Percentiles rank a stretch among this genome's conserved stretches.
Evolutionary conservation across 2,888 invertebrate genomes (phyloP).

Genomic region (Xestia c-nigrum): DNA sequence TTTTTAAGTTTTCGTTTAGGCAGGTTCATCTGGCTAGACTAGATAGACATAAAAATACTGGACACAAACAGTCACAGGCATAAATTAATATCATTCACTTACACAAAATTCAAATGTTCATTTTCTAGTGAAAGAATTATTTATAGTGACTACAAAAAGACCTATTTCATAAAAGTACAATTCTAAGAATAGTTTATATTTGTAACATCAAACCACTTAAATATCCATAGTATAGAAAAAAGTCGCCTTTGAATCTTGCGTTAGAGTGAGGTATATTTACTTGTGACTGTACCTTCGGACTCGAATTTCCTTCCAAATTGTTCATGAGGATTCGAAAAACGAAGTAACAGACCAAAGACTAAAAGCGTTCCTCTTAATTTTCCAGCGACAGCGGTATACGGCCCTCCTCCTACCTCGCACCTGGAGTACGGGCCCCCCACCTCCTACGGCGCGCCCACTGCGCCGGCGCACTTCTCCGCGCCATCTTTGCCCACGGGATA

Average conservation of each 20-base stretch:
- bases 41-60: background rate
- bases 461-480: conserved; percentile 83
- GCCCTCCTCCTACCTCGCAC: conserved; percentile 82
- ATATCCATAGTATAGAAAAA: background rate
- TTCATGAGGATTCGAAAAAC: background rate
- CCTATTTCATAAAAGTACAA: background rate
- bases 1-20: too few relatives aligned
- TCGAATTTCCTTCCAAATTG: background rate
- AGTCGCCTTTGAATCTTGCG: background rate
- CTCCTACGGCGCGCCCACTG: conserved; percentile 85
- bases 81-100: background rate
- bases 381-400: conserved; percentile 82
- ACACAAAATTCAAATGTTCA: background rate
- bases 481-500: conserved; percentile 84
- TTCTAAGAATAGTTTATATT: background rate
- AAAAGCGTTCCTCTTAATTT: conserved; percentile 29
- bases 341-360: background rate
- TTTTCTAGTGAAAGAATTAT: background rate
- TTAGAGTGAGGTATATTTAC: background rate
- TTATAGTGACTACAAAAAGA: background rate
- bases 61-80: background rate
- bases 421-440: conserved; percentile 82
- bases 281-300: background rate
- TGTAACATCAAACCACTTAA: background rate
- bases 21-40: background rate